These are phyloP conservation scores for Thalassarche chlororhynchos DNA, from an alignment of 2,113 vertebrate genomes.

Conservation along the genomic window DNA sequence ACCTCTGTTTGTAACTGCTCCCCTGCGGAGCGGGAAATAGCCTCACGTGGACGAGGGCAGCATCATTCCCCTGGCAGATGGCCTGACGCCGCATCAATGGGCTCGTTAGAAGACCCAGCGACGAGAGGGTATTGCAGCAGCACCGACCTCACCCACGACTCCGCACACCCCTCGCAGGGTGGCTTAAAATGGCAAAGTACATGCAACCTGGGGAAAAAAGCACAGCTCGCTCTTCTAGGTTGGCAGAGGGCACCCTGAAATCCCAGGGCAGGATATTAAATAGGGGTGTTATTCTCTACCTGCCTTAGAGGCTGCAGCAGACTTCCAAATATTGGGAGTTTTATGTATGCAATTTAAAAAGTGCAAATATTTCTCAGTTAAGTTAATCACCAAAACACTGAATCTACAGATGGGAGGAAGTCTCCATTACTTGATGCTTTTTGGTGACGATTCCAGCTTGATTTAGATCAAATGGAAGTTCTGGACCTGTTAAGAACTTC, in stretches of 20 bases:
- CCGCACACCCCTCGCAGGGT: accelerated
- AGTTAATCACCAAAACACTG: background rate
- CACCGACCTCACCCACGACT: accelerated
- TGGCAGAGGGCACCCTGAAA: background rate
- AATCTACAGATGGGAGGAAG: background rate
- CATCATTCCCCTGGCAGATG: accelerated
- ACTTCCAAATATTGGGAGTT: background rate
- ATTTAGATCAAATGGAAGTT: background rate
- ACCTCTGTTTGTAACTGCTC: background rate
- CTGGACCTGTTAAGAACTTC: background rate
- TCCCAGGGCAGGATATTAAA: background rate
- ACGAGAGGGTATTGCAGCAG: background rate
- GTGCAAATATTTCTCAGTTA: background rate
- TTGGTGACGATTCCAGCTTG: background rate
- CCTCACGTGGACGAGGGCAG: accelerated
- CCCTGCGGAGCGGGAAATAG: background rate
- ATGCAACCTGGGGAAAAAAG: background rate
- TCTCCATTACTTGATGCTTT: background rate
- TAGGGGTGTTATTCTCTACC: no score
- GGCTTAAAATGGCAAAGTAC: background rate
- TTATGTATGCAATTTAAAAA: background rate
- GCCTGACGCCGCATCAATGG: accelerated
- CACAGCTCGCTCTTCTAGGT: accelerated
- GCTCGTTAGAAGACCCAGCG: background rate
- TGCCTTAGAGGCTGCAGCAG: background rate